Evolutionary conservation across 1,140 invertebrate genomes (phyloP).

Genomic region (Brachionus manjavacas): DNA sequence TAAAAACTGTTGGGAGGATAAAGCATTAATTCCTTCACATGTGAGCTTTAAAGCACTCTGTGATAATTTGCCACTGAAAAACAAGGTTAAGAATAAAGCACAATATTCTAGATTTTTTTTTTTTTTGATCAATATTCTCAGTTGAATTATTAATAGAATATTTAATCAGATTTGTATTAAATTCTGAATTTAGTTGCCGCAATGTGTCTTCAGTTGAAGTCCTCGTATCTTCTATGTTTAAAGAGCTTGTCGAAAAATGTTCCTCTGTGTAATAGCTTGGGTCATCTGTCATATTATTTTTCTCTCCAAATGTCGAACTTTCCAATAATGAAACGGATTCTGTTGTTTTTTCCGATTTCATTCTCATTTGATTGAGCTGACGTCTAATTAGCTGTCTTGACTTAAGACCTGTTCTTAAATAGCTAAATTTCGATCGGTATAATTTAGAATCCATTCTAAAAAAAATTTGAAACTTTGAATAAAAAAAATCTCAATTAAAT

Average conservation of each 20-base stretch:
- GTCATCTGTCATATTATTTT: not conserved
- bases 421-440: too few species aligned
- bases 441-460: too few species aligned
- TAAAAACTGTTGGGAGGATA: too few species aligned
- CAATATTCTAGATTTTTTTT: not conserved
- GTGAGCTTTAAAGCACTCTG: not conserved
- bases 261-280: not conserved
- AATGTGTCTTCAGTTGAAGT: not conserved
- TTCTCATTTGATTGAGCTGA: too few species aligned
- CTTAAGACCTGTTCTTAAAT: too few species aligned
- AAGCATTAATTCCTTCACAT: not conserved
- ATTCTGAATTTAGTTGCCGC: not conserved
- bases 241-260: too few species aligned
- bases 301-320: not conserved
- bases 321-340: not conserved
- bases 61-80: not conserved
- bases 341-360: not conserved
- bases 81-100: not conserved
- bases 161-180: not conserved
- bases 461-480: too few species aligned
- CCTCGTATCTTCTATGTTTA: not conserved
- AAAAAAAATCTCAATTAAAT: too few species aligned
- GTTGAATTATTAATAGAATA: not conserved
- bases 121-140: not conserved
- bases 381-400: too few species aligned